phyloP scores from a whole-genome alignment of 2,888 invertebrate genomes.

The Orchesella flavescens region DNA sequence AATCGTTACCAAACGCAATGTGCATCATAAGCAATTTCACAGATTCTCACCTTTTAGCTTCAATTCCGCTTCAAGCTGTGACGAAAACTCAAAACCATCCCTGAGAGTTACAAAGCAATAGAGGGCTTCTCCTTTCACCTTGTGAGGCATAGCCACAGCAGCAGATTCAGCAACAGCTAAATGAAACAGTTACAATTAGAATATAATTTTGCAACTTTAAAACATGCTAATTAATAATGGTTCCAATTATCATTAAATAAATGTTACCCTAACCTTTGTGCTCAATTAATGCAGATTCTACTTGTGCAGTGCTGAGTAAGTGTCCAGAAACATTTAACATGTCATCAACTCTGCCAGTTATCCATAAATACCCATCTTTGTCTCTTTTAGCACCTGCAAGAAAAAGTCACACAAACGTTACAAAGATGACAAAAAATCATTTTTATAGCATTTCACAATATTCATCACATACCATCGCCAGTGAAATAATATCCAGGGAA shows the following conservation, averaged over 20 bases:
- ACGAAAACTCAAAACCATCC: constrained; percentile 82
- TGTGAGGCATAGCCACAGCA: constrained; percentile 94
- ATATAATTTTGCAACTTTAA: too few relatives aligned
- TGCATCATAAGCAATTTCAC: not conserved
- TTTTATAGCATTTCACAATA: not conserved
- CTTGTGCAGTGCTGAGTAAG: constrained; percentile 96
- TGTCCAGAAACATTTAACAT: constrained; percentile 99
- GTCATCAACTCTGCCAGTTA: constrained; percentile 97
- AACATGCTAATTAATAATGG: too few relatives aligned
- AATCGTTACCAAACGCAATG: not conserved
- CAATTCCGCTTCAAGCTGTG: constrained; percentile 82
- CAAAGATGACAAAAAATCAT: not conserved
- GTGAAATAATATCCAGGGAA: constrained; percentile 98
- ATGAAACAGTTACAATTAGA: not conserved
- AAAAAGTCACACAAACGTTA: not conserved
- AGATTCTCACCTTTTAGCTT: constrained; percentile 78
- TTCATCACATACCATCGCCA: constrained; percentile 88
- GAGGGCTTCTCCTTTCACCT: constrained; percentile 95
- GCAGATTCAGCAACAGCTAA: constrained; percentile 90
- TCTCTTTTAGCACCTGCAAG: constrained; percentile 88
- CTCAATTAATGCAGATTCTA: constrained; percentile 76
- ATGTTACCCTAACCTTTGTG: constrained; percentile 69
- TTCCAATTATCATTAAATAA: too few relatives aligned
- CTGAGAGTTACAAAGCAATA: constrained; percentile 97
- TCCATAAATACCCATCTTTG: constrained; percentile 95